These are phyloP conservation scores for Argya squamiceps DNA, from an alignment of 2,797 vertebrate species.

Conservation along the genomic window DNA sequence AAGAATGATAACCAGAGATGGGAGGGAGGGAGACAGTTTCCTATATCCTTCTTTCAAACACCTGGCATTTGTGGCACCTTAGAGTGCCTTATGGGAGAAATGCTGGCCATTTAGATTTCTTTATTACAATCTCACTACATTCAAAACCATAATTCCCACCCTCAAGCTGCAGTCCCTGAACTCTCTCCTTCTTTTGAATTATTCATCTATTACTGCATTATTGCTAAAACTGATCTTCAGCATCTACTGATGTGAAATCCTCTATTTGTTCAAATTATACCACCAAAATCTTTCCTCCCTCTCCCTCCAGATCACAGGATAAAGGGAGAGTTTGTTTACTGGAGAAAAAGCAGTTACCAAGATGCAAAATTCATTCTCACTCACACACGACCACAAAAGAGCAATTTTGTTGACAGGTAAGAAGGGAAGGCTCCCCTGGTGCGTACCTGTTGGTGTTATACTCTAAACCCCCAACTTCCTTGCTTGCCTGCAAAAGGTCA, in stretches of 20 bases:
- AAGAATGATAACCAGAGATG: not conserved
- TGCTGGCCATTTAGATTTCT: not conserved
- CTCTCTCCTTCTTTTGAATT: not conserved
- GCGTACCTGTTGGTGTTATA: constrained; percentile 95
- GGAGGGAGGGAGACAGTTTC: not conserved
- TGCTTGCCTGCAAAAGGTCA: constrained; percentile 96
- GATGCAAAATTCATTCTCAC: not conserved
- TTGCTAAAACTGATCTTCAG: not conserved
- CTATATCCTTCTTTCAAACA: not conserved
- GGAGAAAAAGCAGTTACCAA: not conserved
- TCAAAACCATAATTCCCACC: not conserved
- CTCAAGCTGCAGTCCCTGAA: not conserved
- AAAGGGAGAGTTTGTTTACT: not conserved
- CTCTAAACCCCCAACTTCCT: constrained; percentile 96
- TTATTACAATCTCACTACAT: not conserved
- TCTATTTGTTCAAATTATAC: not conserved
- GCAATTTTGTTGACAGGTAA: not conserved
- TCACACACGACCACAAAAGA: not conserved
- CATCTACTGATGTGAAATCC: not conserved
- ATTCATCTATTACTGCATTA: not conserved
- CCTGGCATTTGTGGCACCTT: not conserved
- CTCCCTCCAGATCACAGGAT: not conserved
- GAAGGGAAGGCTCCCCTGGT: not conserved
- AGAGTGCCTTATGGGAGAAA: not conserved
- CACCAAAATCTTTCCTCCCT: not conserved